Conservation (phyloP, 2,113 vertebrate species). For the Boleophthalmus pectinirostris region DNA sequence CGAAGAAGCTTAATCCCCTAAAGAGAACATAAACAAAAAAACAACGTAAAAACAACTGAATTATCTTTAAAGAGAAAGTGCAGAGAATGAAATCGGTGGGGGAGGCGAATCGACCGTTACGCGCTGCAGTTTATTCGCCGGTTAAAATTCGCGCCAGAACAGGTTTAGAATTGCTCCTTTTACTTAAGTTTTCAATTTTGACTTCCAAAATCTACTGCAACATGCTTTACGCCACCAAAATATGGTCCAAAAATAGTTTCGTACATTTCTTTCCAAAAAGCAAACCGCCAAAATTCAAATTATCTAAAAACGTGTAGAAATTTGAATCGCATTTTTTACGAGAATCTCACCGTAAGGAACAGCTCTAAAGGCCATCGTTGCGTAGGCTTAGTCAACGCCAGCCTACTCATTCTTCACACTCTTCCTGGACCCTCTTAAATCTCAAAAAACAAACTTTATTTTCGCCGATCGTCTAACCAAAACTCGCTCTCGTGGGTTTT, state of each 20-base stretch:
- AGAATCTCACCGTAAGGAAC: no score
- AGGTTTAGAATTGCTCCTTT: background rate
- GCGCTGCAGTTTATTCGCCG: constrained; percentile 56
- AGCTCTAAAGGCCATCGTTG: no score
- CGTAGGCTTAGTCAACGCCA: no score
- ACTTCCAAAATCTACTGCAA: constrained; percentile 44
- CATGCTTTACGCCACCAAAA: constrained; percentile 48
- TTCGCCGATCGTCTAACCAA: background rate
- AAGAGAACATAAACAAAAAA: constrained; percentile 55
- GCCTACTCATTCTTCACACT: background rate
- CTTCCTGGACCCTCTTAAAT: background rate
- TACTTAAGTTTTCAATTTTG: background rate
- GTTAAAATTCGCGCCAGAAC: background rate
- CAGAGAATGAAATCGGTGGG: constrained; percentile 8
- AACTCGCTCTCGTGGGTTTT: background rate
- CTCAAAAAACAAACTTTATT: background rate
- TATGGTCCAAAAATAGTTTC: constrained; percentile 8
- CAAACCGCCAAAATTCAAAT: background rate
- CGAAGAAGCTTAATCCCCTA: constrained; percentile 43
- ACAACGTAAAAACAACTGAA: constrained; percentile 76
- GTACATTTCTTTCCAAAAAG: constrained; percentile 11
- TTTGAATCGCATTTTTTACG: background rate
- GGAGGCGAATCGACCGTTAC: constrained; percentile 71
- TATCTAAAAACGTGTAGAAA: background rate
- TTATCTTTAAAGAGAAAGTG: constrained; percentile 78